Percentiles rank a stretch among this genome's conserved stretches.
Conservation (phyloP, 2,797 vertebrate genomes). For the Gallinago stenura region DNA sequence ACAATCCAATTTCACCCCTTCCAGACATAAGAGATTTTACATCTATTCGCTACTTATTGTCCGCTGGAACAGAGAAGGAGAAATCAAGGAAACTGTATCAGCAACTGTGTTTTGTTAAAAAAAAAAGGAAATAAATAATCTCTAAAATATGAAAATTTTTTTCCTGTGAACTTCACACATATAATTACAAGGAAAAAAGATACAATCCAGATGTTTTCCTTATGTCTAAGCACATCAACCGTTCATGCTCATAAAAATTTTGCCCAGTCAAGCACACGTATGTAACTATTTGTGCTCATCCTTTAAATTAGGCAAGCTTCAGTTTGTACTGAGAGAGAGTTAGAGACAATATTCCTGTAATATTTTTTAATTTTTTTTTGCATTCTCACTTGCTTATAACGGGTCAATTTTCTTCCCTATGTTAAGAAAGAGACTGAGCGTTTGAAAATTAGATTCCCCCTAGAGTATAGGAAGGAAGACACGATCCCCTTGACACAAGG, state of each 20-base stretch:
- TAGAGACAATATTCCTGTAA: neutral
- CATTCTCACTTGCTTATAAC: neutral
- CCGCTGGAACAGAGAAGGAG: neutral
- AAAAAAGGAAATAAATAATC: too few species aligned
- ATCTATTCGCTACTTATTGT: neutral
- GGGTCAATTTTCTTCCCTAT: neutral
- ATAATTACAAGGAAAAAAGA: neutral
- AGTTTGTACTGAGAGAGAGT: neutral
- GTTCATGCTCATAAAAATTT: neutral
- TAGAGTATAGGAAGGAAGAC: neutral
- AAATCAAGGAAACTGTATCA: neutral
- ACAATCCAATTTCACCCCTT: conserved; percentile 64
- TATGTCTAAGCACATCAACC: neutral
- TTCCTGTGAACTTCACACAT: neutral
- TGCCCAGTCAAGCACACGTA: neutral
- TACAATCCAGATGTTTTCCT: neutral
- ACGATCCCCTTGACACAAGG: neutral
- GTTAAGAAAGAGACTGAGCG: neutral
- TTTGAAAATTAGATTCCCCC: neutral
- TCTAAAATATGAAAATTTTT: neutral
- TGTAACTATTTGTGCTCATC: neutral
- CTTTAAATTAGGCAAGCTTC: neutral
- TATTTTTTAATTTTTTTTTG: neutral
- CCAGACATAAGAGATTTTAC: conserved; percentile 3
- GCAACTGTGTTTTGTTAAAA: neutral